phyloP scores from a whole-genome alignment of 2,888 invertebrate species.

The Barypeithes pellucidus region DNA sequence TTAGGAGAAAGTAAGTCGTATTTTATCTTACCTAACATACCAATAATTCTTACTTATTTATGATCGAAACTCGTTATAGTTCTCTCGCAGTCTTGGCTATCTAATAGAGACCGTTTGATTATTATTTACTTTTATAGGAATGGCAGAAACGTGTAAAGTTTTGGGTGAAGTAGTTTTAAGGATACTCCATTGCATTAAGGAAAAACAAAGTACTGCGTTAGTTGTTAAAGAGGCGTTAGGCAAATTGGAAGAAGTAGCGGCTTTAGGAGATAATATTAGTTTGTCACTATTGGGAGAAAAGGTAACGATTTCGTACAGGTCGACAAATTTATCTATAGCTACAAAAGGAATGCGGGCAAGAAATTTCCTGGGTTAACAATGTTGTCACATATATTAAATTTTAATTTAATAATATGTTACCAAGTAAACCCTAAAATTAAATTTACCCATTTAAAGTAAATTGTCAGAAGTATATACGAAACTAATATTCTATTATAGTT shows the following conservation, averaged over 20 bases:
- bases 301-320: slow-evolving; percentile 27
- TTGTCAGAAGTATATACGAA: too few species aligned
- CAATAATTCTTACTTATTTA: too few species aligned
- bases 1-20: slow-evolving; percentile 76
- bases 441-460: too few species aligned
- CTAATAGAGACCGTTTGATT: too few species aligned
- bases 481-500: too few species aligned
- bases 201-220: slow-evolving; percentile 63
- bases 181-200: slow-evolving; percentile 71
- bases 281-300: slow-evolving; percentile 73
- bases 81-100: too few species aligned
- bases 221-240: slow-evolving; percentile 68
- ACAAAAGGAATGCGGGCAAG: too few species aligned
- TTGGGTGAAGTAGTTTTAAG: slow-evolving; percentile 73
- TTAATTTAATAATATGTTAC: too few species aligned
- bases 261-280: slow-evolving; percentile 72
- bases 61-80: neutral
- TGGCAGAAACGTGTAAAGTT: slow-evolving; percentile 76
- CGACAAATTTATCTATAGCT: too few species aligned
- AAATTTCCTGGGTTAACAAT: too few species aligned
- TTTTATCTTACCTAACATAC: neutral
- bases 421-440: too few species aligned
- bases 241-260: slow-evolving; percentile 72
- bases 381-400: too few species aligned
- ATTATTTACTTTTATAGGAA: slow-evolving; percentile 68